Evolutionary conservation across 2,113 vertebrate genomes (phyloP).

Genomic region (Apistogramma diplotaenia): DNA sequence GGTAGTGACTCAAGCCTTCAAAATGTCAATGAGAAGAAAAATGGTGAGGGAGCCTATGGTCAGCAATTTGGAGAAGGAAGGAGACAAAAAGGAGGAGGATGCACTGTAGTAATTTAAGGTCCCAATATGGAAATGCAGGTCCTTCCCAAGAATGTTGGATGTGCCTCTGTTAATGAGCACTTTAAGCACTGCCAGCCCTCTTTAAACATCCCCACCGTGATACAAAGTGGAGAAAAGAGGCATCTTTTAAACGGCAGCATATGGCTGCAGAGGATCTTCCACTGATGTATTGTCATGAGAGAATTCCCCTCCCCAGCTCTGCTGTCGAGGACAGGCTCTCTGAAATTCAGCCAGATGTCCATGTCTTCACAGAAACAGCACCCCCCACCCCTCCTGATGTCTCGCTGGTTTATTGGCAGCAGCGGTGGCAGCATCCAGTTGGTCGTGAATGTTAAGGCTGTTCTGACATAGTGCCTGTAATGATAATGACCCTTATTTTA

Average conservation of each 20-base stretch:
- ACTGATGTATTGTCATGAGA: conserved; percentile 64
- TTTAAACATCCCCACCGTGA: conserved; percentile 56
- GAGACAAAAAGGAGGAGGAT: neutral
- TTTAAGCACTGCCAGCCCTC: conserved; percentile 40
- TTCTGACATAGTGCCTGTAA: conserved; percentile 19
- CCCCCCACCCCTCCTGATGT: conserved; percentile 39
- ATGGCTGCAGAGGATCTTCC: conserved; percentile 62
- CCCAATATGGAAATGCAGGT: conserved; percentile 24
- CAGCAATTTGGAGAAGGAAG: conserved; percentile 9
- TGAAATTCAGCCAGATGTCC: conserved; percentile 72
- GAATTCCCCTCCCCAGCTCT: conserved; percentile 22
- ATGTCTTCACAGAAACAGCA: conserved; percentile 34
- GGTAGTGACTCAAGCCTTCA: conserved; percentile 14
- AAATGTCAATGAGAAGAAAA: conserved; percentile 33
- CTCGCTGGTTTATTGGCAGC: conserved; percentile 57
- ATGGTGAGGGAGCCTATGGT: conserved; percentile 9
- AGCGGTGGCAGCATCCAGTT: conserved; percentile 1
- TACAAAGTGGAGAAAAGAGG: conserved; percentile 53
- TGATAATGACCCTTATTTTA: conserved; percentile 53
- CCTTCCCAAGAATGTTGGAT: conserved; percentile 60
- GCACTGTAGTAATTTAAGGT: conserved; percentile 30
- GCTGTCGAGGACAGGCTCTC: conserved; percentile 40
- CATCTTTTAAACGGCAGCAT: conserved; percentile 69
- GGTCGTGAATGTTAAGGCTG: conserved; percentile 43
- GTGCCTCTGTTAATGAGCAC: conserved; percentile 67